Evolutionary conservation across 2,797 vertebrate genomes (phyloP), one percentile per base, ranked within the genome.

Genomic region (Etheostoma nigrum): DNA sequence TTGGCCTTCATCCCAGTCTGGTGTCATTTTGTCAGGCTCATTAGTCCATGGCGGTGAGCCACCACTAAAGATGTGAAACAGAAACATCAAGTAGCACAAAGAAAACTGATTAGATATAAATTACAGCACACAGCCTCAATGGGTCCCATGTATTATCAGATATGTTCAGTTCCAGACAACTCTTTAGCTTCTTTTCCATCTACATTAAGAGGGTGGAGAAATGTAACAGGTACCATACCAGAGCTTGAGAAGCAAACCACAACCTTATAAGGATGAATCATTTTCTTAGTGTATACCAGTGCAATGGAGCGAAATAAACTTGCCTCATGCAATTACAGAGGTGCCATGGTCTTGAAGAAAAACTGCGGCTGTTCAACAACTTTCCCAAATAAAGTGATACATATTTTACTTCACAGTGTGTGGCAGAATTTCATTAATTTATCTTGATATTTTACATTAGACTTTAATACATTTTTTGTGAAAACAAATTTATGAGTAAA

Each of bases 21-120:
- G 54, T 48, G 67, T 78, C 11, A 54, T 57, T 69, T 51, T 59
- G 15, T 53, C 19, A 27, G 49, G 48, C 55, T 72, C 59, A 74
- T 76, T 42, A 54, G 44, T 30, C 68, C 33, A 62, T 66, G 59
- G 30, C 40, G 16, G 18, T 27, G 27, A 12, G 30, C 49, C 36
- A 69, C 16, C 36, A 19, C 33, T 42, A 36, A 51, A 30, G 2
- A n/a, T 0, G 13, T 60, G 21, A 72, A 19, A 67, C 7, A 15
- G 21, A 59, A 59, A 58, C 61, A 30, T 61, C 8, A 47, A 51
- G n/a, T 12, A 27, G 8, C 14, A 60, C 16, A 52, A n/a, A 53
- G 19, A 4, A 16, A 74, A 67, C 16, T 57, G 18, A 71, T 58
- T 19, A 51, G 53, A 67, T 1, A 12, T 47, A 7, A 76, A 62